A percentile compares a stretch with the other conserved stretches of the same genome.
phyloP scores from a whole-genome alignment of 2,113 vertebrate species.

The Prunella himalayana region DNA sequence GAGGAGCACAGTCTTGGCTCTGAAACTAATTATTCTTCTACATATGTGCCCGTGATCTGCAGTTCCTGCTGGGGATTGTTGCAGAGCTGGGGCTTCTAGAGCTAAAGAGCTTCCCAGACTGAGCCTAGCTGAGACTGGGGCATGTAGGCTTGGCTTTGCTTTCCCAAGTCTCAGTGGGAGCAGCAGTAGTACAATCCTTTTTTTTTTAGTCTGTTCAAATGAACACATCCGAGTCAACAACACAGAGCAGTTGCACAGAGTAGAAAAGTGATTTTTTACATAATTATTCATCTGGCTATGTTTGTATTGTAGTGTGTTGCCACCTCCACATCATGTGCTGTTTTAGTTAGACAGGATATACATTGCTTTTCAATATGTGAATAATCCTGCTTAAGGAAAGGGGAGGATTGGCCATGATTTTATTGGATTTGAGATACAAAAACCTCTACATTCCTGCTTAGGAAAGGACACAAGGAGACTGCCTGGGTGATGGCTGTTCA shows the following conservation, averaged over 20 bases:
- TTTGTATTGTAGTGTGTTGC: not conserved
- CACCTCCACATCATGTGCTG: constrained; percentile 1
- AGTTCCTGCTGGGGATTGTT: not conserved
- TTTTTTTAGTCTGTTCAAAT: not conserved
- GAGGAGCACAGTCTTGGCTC: not conserved
- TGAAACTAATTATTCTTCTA: constrained; percentile 5
- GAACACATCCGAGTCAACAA: constrained; percentile 11
- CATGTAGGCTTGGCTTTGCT: not conserved
- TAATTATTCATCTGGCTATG: not conserved
- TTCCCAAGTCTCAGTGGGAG: not conserved
- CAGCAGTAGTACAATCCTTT: not conserved
- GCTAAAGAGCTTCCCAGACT: not conserved
- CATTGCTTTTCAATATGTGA: not conserved
- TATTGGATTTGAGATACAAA: not conserved
- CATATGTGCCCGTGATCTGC: not conserved
- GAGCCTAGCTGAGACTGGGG: not conserved
- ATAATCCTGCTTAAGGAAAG: not conserved
- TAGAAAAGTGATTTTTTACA: not conserved
- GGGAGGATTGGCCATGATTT: not conserved
- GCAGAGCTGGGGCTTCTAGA: not conserved
- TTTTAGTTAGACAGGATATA: not conserved
- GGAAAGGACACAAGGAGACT: not conserved
- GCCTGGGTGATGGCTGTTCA: not conserved
- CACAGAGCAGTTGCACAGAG: not conserved
- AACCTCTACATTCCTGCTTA: not conserved